These are phyloP conservation scores for Isoperla grammatica DNA, from an alignment of 2,888 invertebrate genomes.

Conservation along the genomic window DNA sequence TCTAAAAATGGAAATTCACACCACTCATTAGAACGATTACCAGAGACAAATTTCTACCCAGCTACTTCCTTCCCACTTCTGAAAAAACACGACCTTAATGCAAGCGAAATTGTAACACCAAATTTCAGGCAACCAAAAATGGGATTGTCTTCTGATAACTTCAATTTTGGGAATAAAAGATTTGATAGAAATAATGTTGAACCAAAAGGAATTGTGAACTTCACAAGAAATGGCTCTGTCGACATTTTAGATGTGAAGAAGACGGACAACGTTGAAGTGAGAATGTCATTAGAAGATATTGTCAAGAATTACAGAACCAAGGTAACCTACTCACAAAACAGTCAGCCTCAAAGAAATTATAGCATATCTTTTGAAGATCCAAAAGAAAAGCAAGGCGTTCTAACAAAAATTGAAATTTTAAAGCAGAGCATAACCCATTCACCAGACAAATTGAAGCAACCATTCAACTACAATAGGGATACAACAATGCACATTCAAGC, in stretches of 20 bases:
- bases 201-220: no score
- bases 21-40: not conserved
- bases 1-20: no score
- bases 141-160: not conserved
- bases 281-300: conserved; percentile 14
- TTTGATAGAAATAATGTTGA: no score
- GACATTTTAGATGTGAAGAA: no score
- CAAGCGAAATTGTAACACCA: not conserved
- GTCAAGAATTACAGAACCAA: conserved; percentile 12
- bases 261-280: not conserved
- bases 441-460: no score
- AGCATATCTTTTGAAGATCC: not conserved
- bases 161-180: not conserved
- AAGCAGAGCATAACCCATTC: no score
- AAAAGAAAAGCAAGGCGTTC: conserved; percentile 3
- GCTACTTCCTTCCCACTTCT: conserved; percentile 6
- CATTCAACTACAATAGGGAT: no score
- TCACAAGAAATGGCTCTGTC: not conserved
- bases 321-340: not conserved
- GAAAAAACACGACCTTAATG: not conserved
- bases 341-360: conserved; percentile 5
- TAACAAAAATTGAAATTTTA: no score
- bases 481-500: no score
- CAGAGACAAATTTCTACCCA: conserved; percentile 10
- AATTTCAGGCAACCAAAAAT: not conserved